These are phyloP conservation scores for Calliopum simillimum DNA, from an alignment of 2,888 invertebrate species.

Conservation along the genomic window DNA sequence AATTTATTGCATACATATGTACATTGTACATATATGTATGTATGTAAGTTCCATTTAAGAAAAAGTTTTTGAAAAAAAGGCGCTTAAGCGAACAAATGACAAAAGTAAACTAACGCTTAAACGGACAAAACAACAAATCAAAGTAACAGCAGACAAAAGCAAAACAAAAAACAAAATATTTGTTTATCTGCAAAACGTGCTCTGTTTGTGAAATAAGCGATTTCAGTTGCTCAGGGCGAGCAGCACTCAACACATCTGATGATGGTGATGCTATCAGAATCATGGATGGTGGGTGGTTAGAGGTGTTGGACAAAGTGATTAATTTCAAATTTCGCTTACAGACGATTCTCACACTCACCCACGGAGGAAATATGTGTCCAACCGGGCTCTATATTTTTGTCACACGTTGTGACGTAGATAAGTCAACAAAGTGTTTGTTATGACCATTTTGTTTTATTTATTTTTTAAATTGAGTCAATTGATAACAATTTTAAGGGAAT, in stretches of 20 bases:
- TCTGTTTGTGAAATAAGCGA: constrained; percentile 15
- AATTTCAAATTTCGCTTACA: constrained; percentile 31
- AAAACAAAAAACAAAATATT: constrained; percentile 20
- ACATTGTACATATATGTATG: too few relatives aligned
- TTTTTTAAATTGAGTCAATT: too few relatives aligned
- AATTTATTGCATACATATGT: too few relatives aligned
- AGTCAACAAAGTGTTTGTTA: too few relatives aligned
- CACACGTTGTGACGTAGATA: too few relatives aligned
- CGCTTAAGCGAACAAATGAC: constrained; percentile 15
- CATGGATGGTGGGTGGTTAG: background rate
- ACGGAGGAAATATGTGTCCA: too few relatives aligned
- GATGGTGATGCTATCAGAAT: too few relatives aligned
- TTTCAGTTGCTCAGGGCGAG: background rate
- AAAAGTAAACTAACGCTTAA: constrained; percentile 7
- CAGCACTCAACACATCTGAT: background rate
- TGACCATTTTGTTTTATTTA: too few relatives aligned
- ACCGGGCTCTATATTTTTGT: too few relatives aligned
- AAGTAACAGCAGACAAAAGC: constrained; percentile 6
- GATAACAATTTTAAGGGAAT: too few relatives aligned
- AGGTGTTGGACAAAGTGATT: constrained; percentile 12
- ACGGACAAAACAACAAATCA: constrained; percentile 19
- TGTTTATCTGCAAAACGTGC: constrained; percentile 28
- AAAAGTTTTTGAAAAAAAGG: too few relatives aligned
- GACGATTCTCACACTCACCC: background rate
- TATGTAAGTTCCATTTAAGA: too few relatives aligned